Evolutionary conservation across 2,113 vertebrate species (phyloP), one percentile per base, ranked within the genome.

Genomic region (Hippocampus abdominalis): DNA sequence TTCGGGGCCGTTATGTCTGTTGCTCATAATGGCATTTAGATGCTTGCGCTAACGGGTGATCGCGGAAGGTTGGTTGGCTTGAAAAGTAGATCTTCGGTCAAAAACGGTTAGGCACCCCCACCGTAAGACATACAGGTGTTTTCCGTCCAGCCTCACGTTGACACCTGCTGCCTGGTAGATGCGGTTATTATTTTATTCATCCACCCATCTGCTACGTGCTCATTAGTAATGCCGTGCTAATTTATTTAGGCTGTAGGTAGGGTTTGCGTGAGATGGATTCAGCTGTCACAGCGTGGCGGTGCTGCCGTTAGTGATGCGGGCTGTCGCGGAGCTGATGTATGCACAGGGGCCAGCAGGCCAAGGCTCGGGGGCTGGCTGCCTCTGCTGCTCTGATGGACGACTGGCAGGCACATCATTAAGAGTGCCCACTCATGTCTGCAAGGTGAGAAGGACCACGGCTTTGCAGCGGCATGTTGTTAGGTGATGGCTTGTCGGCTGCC

Each of bases 361-460:
- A 76, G 83, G 86, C 86, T 79, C 67, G 32, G 68, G 82, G 88
- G 84, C 79, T 59, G 64, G 54, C 83, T 78, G 83, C 76, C 74
- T 71, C 85, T 72, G 83, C 83, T 18, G 77, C 84, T 83, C 75
- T 86, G 78, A 90, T 70, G 79, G 78, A 82, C 70, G 82, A 77
- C 78, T 87, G 84, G 82, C 86, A 82, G 85, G 80, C 81, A 82
- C 73, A 87, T 90, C 81, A 81, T 89, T 91, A 89, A 80, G 73
- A 77, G 64, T 44, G 74, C 78, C 80, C 81, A 16, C 83, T 85
- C 81, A 80, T 78, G 64, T 81, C 77, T 66, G 62, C 74, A 70
- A 82, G 81, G 84, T 85, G 77, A 83, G 75, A 66, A 63, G 75
- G 71, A 72, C 75, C 66, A 48, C 44, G 29, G 60, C 66, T 81